Percentiles rank a stretch among this genome's conserved stretches.
These are phyloP conservation scores for Hermaeophaga mercurialis DNA, from an alignment of 2,888 invertebrate species.

Conservation along the genomic window DNA sequence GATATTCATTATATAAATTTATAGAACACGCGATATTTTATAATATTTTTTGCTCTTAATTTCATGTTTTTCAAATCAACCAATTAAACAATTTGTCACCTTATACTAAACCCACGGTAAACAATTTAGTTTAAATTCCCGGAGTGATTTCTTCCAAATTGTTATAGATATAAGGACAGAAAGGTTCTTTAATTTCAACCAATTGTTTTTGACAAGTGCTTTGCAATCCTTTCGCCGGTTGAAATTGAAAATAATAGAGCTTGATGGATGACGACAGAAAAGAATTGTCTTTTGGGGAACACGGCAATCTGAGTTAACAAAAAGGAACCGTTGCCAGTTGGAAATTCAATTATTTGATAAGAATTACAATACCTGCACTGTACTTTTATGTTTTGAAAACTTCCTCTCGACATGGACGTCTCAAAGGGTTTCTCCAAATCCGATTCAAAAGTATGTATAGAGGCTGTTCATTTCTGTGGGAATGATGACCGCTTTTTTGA, in stretches of 20 bases:
- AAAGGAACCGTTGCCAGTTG: conserved; percentile 16
- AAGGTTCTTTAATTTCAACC: neutral
- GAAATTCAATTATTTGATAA: conserved; percentile 39
- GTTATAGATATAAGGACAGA: too few species aligned
- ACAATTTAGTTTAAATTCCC: too few species aligned
- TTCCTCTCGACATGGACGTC: conserved; percentile 6
- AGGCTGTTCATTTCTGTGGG: too few species aligned
- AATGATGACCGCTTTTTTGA: too few species aligned
- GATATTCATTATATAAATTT: too few species aligned
- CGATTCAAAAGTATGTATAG: too few species aligned
- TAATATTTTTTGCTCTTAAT: too few species aligned
- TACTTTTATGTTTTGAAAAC: conserved; percentile 25
- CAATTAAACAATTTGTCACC: too few species aligned
- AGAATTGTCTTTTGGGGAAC: conserved; percentile 22
- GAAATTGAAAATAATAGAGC: conserved; percentile 21
- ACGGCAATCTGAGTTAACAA: conserved; percentile 22
- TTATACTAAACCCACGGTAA: too few species aligned
- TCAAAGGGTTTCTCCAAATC: neutral
- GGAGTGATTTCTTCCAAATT: too few species aligned
- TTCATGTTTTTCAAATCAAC: too few species aligned
- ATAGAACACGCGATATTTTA: too few species aligned
- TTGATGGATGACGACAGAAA: conserved; percentile 22
- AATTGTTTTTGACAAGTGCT: conserved; percentile 17
- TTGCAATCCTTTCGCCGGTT: conserved; percentile 1
- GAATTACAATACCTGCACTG: conserved; percentile 31